These are phyloP conservation scores for Ennomos quercinarius DNA, from an alignment of 2,888 invertebrate genomes.

Conservation along the genomic window DNA sequence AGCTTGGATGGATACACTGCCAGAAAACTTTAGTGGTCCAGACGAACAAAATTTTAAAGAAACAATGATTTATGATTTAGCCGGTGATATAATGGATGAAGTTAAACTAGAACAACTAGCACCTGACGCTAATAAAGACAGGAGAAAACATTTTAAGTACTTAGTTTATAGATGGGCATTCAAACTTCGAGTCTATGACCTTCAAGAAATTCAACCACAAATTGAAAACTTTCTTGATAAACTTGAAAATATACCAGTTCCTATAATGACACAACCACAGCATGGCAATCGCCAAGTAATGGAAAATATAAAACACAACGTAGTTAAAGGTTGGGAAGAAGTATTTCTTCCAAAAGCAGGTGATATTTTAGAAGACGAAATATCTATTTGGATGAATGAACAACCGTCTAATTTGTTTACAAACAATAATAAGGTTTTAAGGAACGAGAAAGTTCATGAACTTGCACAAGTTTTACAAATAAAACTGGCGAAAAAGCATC, in stretches of 20 bases:
- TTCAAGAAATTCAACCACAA: constrained; percentile 46
- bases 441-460: constrained; percentile 49
- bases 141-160: constrained; percentile 45
- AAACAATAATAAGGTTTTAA: constrained; percentile 38
- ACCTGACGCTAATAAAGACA: constrained; percentile 42
- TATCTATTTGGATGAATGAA: constrained; percentile 63
- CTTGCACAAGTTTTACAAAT: constrained; percentile 51
- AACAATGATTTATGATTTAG: constrained; percentile 54
- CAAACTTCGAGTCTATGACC: constrained; percentile 51
- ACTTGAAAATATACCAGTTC: constrained; percentile 47
- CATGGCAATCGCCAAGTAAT: constrained; percentile 55
- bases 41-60: constrained; percentile 54
- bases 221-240: constrained; percentile 44
- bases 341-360: constrained; percentile 45
- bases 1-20: constrained; percentile 56
- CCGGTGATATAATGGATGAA: constrained; percentile 56
- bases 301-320: constrained; percentile 43
- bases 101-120: constrained; percentile 51
- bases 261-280: constrained; percentile 49
- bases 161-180: constrained; percentile 56
- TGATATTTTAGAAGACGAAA: constrained; percentile 60
- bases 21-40: constrained; percentile 42
- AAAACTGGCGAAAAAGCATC: constrained; percentile 43
- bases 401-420: constrained; percentile 52
- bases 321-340: constrained; percentile 36